Evolutionary conservation across 2,888 invertebrate species (phyloP), one percentile per base, ranked within the genome.

Genomic region (Subacronicta megacephala): DNA sequence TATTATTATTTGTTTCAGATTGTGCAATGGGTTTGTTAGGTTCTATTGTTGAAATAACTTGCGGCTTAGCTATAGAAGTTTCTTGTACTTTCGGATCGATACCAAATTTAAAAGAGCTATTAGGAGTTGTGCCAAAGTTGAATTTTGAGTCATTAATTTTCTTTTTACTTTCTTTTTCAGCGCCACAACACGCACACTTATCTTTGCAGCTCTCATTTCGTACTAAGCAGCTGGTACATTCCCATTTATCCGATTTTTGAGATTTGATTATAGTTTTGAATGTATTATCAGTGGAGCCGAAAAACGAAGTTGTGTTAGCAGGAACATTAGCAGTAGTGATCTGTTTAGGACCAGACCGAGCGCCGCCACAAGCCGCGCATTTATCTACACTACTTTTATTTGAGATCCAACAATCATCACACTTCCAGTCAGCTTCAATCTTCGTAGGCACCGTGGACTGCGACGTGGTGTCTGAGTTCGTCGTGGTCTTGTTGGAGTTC

Each of bases 1-100:
- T 68, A 75, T 90, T 91, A 55, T 92, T 92, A 68, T 92, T 91
- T 5, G 85, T 85, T 80, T 90, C 92, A 0, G 83, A 81, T 38
- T 35, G 43, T 63, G 84, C 80, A 59, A 83, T 80, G 16, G 57
- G 35, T 68, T 77, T 31, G 31, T n/a, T 81, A 6, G 64, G 56
- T 10, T 57, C 62, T 18, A 59, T 16, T 41, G 62, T 62, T 20
- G 69, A 18, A 18, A 58, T 57, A 7, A 57, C 45, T 31, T 77
- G 81, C 0, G 63, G 33, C 16, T 78, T 78, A n/a, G 69, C 52
- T 15, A 76, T 62, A 10, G 64, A 78, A 35, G 63, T 62, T 61
- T 81, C 80, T 65, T 87, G 81, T 4, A 61, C 62, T 57, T 83
- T 81, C 0, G 82, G 82, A 69, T 89, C 83, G 56, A 90, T 88